Conservation (phyloP, 23 tunicate genomes). For the Clavelina lepadiformis region DNA sequence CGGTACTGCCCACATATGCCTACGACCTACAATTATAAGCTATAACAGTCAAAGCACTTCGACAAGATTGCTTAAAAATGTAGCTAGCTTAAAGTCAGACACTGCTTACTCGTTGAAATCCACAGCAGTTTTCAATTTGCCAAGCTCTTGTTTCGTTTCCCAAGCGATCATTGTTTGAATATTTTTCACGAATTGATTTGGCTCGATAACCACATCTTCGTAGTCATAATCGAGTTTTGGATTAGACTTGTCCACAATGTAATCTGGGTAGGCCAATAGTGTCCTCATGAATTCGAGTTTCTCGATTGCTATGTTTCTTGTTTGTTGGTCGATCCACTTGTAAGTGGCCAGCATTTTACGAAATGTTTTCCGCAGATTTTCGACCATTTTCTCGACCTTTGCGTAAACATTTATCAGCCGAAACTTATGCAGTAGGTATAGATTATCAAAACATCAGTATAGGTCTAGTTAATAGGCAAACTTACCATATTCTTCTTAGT, state of each 20-base stretch:
- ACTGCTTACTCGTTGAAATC: slow-evolving; percentile 81
- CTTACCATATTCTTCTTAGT: slow-evolving; percentile 52
- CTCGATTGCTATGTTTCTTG: slow-evolving; percentile 47
- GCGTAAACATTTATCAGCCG: too few relatives aligned
- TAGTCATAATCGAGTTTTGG: slow-evolving; percentile 67
- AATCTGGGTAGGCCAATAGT: slow-evolving; percentile 90
- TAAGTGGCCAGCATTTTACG: slow-evolving; percentile 43
- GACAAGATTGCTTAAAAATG: too few relatives aligned
- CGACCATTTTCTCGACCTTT: slow-evolving; percentile 88
- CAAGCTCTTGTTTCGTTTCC: slow-evolving; percentile 1
- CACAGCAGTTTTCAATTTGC: slow-evolving; percentile 34
- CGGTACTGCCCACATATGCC: too few relatives aligned
- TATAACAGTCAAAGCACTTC: too few relatives aligned
- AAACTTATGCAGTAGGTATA: too few relatives aligned
- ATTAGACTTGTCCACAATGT: slow-evolving; percentile 41
- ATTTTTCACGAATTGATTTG: slow-evolving; percentile 31
- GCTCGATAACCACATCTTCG: slow-evolving; percentile 6
- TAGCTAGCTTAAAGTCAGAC: too few relatives aligned
- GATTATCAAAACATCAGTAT: neutral
- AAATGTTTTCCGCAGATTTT: slow-evolving; percentile 54
- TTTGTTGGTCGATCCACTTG: slow-evolving; percentile 87
- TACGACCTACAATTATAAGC: too few relatives aligned
- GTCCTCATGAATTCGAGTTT: slow-evolving; percentile 59
- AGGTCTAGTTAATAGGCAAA: too few relatives aligned
- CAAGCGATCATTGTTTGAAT: slow-evolving; percentile 16